These are phyloP conservation scores for Austrolebias charrua DNA, from an alignment of 2,797 vertebrate species.

Conservation along the genomic window DNA sequence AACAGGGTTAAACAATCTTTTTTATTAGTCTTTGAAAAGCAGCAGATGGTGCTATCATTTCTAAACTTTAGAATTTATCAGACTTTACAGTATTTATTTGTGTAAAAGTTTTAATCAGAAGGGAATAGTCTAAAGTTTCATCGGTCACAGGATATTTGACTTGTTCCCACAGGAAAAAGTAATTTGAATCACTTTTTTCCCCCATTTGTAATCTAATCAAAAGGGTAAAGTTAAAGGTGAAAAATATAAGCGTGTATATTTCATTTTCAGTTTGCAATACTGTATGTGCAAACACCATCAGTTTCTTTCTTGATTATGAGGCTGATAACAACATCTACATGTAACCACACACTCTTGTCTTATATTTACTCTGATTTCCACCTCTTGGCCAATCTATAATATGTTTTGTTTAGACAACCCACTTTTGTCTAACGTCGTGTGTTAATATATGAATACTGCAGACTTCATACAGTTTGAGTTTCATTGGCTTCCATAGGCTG, in stretches of 20 bases:
- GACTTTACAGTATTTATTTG: not conserved
- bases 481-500: conserved; percentile 19
- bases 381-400: not conserved
- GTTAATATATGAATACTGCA: no score
- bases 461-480: no score
- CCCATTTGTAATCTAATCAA: no score
- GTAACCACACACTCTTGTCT: no score
- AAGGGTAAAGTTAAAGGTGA: no score
- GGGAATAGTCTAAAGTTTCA: not conserved
- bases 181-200: no score
- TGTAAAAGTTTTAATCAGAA: not conserved
- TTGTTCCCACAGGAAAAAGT: not conserved
- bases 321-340: no score
- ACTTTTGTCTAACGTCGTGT: not conserved
- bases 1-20: conserved; percentile 29
- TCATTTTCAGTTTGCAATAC: no score
- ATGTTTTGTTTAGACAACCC: conserved; percentile 26
- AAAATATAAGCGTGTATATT: no score
- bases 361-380: conserved; percentile 9
- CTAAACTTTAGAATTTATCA: not conserved
- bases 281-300: not conserved
- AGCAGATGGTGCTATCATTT: conserved; percentile 24
- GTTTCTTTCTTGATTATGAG: not conserved
- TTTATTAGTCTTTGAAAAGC: conserved; percentile 11
- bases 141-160: not conserved